These are phyloP conservation scores for Mycalesis mineus DNA, from an alignment of 2,888 invertebrate genomes.

Conservation along the genomic window DNA sequence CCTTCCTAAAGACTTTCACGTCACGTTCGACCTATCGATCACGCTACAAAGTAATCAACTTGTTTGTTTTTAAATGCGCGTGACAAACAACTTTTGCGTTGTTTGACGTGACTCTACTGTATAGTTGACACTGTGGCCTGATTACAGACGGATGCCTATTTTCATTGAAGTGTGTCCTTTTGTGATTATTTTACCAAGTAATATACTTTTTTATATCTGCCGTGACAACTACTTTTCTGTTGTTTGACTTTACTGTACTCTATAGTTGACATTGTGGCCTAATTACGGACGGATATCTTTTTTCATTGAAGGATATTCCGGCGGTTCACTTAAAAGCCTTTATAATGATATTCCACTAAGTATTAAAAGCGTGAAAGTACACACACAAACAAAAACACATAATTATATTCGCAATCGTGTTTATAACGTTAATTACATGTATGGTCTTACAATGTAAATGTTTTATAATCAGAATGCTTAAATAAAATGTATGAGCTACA, in stretches of 20 bases:
- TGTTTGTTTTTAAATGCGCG: conserved; percentile 16
- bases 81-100: conserved; percentile 8
- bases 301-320: no score
- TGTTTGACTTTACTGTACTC: neutral
- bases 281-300: neutral
- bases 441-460: neutral
- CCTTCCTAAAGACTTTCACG: conserved; percentile 12
- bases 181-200: no score
- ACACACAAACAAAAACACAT: no score
- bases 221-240: conserved; percentile 2
- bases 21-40: conserved; percentile 25
- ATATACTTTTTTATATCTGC: no score
- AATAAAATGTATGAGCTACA: neutral
- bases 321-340: no score
- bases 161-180: no score
- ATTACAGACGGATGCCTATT: neutral
- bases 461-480: neutral
- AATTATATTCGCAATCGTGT: no score
- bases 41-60: conserved; percentile 19
- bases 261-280: neutral
- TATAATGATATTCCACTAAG: no score
- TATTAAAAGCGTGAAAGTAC: no score
- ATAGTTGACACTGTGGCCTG: neutral
- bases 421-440: no score
- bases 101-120: neutral